A percentile compares a stretch with the other conserved stretches of the same genome.
Evolutionary conservation across 1,140 invertebrate genomes (phyloP).

Genomic region (Odontomachus brunneus): DNA sequence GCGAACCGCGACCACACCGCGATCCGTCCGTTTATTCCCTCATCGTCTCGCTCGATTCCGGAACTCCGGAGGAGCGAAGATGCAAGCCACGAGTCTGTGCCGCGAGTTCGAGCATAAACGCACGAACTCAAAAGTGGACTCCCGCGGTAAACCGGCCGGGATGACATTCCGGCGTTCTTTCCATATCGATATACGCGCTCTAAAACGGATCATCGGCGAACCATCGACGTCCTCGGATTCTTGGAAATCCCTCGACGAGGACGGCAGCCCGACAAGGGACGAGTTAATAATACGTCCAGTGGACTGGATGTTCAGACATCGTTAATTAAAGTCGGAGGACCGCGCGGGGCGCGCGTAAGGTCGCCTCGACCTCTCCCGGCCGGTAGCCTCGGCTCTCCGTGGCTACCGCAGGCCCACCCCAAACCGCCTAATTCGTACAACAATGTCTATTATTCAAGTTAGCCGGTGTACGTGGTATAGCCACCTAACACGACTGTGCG

Average conservation of each 20-base stretch:
- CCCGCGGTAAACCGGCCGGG: background rate
- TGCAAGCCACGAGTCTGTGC: background rate
- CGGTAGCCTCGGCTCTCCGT: conserved; percentile 45
- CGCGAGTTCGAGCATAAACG: background rate
- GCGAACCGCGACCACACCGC: background rate
- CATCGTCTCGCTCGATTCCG: conserved; percentile 9
- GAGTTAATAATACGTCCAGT: conserved; percentile 71
- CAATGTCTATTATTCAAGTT: conserved; percentile 79
- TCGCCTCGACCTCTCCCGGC: conserved; percentile 23
- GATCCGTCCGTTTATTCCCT: background rate
- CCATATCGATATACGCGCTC: background rate
- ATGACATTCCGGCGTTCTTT: conserved; percentile 12
- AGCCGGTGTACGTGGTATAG: conserved; percentile 57
- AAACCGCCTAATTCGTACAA: conserved; percentile 75
- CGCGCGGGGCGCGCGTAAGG: conserved; percentile 44
- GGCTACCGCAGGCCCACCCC: conserved; percentile 55
- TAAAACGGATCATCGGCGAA: conserved; percentile 8
- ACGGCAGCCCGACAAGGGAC: conserved; percentile 55
- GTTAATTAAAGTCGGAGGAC: conserved; percentile 74
- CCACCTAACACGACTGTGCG: conserved; percentile 58
- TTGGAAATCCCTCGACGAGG: conserved; percentile 39
- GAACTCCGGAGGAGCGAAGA: too few species aligned
- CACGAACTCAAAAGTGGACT: background rate
- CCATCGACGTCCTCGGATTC: conserved; percentile 66
- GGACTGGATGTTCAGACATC: conserved; percentile 72